Evolutionary conservation across 2,113 vertebrate genomes (phyloP).

Genomic region (Panthera uncia): DNA sequence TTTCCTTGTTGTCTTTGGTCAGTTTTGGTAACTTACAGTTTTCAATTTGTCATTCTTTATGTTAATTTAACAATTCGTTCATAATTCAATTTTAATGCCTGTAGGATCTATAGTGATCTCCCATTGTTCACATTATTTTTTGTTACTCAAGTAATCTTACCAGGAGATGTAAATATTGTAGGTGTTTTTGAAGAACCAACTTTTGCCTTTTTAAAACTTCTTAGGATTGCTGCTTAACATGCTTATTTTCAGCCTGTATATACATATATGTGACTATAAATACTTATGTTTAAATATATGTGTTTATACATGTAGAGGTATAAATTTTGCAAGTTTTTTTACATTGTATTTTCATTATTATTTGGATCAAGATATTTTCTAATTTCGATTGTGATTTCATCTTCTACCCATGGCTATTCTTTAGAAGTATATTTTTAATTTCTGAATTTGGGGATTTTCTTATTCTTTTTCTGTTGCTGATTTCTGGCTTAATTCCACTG

Average conservation of each 20-base stretch:
- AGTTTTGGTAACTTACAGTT: not conserved
- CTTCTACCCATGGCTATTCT: not conserved
- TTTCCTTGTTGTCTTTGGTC: not conserved
- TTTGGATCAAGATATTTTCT: not conserved
- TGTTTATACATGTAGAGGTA: not conserved
- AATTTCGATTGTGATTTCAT: not conserved
- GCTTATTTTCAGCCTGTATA: not conserved
- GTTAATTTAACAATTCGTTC: not conserved
- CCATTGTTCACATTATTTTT: not conserved
- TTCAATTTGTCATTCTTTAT: not conserved
- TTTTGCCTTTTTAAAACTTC: not conserved
- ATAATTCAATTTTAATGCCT: not conserved
- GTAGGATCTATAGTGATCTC: not conserved
- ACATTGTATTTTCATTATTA: not conserved
- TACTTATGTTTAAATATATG: not conserved
- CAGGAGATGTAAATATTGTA: not conserved
- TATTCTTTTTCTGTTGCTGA: not conserved
- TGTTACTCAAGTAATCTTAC: not conserved
- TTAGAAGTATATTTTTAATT: not conserved
- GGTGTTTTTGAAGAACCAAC: not conserved
- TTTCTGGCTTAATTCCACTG: not conserved
- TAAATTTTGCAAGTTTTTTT: not conserved
- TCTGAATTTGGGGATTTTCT: not conserved
- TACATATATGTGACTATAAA: not conserved
- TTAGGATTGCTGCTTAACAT: not conserved